These are phyloP conservation scores for Diorhabda carinulata DNA, from an alignment of 1,140 invertebrate species.

Conservation along the genomic window DNA sequence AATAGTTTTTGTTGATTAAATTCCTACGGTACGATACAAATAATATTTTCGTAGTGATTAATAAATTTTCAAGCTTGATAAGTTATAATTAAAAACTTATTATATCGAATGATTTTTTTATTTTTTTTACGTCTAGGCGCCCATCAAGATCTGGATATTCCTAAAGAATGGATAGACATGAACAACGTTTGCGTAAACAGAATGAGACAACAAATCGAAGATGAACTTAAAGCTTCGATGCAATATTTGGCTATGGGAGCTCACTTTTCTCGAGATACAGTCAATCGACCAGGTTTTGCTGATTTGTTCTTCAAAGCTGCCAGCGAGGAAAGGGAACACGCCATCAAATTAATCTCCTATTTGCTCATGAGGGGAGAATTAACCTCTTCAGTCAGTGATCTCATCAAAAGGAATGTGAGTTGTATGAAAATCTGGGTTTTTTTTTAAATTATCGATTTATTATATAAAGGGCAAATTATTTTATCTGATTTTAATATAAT, in stretches of 20 bases:
- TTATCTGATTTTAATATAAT: too few species aligned
- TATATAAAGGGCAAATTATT: too few species aligned
- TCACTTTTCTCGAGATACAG: slow-evolving; percentile 73
- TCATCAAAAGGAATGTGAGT: slow-evolving; percentile 54
- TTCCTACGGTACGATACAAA: too few species aligned
- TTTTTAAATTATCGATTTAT: too few species aligned
- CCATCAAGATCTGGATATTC: slow-evolving; percentile 47
- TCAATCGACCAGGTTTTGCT: slow-evolving; percentile 83
- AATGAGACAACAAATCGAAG: slow-evolving; percentile 68
- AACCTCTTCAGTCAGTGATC: slow-evolving; percentile 59
- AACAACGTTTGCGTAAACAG: slow-evolving; percentile 56
- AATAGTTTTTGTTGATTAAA: too few species aligned
- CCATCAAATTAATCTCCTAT: slow-evolving; percentile 86
- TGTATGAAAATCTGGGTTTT: background rate
- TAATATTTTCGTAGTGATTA: too few species aligned
- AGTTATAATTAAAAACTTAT: background rate
- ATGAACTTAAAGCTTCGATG: slow-evolving; percentile 72
- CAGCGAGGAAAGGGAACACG: slow-evolving; percentile 84
- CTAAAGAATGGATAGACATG: slow-evolving; percentile 65
- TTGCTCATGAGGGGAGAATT: slow-evolving; percentile 82
- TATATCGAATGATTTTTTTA: background rate
- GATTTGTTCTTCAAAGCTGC: slow-evolving; percentile 84
- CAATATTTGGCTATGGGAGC: slow-evolving; percentile 83
- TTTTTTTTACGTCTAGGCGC: slow-evolving; percentile 43
- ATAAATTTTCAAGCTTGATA: background rate